A percentile compares a stretch with the other conserved stretches of the same genome.
Evolutionary conservation across 2,797 vertebrate species (phyloP).

Genomic region (Mormyrus hasselquistii): DNA sequence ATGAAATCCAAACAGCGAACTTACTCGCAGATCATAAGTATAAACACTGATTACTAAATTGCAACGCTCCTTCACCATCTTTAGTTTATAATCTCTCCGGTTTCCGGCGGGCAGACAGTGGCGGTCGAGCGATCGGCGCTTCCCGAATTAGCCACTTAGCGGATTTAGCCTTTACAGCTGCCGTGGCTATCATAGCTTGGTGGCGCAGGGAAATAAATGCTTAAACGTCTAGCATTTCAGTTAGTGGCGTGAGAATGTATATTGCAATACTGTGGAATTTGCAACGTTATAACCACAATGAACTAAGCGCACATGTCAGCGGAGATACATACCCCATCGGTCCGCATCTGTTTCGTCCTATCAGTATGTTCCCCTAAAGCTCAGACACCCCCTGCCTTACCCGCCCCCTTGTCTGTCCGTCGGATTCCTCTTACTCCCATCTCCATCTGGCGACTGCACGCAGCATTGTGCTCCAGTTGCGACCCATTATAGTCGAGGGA

Average conservation of each 20-base stretch:
- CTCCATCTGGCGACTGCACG: conserved; percentile 5
- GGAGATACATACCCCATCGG: background rate
- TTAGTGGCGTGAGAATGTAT: background rate
- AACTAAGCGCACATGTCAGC: conserved; percentile 20
- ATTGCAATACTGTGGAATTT: background rate
- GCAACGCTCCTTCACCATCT: background rate
- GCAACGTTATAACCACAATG: background rate
- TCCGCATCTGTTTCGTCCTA: conserved; percentile 12
- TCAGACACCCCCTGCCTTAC: conserved; percentile 14
- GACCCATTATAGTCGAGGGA: conserved; percentile 13
- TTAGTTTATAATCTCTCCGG: conserved; percentile 15
- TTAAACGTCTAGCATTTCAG: background rate
- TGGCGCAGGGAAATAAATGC: background rate
- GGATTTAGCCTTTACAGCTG: conserved; percentile 10
- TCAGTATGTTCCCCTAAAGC: conserved; percentile 5
- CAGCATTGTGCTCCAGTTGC: conserved; percentile 12
- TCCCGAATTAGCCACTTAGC: conserved; percentile 23
- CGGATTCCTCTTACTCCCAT: background rate
- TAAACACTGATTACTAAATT: background rate
- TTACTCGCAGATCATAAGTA: background rate
- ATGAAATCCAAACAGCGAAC: background rate
- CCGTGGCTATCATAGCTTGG: background rate
- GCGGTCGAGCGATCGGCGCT: conserved; percentile 24
- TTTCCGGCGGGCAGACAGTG: conserved; percentile 31
- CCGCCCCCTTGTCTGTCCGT: conserved; percentile 18